Base-by-base conservation (phyloP, 35 echinoderm and acorn worm genomes). In the Holothuria glaberrima region DNA sequence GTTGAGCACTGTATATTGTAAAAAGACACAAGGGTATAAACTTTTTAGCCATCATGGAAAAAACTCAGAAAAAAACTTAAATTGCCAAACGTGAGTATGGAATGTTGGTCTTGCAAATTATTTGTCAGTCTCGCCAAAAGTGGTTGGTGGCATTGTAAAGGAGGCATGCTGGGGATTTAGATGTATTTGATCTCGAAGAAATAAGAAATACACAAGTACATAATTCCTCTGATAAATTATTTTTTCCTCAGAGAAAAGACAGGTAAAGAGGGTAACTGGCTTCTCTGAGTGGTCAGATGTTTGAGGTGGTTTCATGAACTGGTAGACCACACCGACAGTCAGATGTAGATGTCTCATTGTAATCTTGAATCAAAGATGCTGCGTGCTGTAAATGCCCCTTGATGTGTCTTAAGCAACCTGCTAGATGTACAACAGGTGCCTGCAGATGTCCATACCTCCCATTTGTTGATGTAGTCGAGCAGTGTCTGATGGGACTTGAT, bases 281-380 rank as follows among this genome's bases (percentile, higher is more conserved):
- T 84, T 84, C 80, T 84, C 80, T 84, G 80, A 58, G 27, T 84
- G 80, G 80, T 84, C 80, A 84, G 80, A 84, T 84, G 80, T 61
- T 29, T 61, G 50, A 54, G 16, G 50, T 54, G 80, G 80, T 59
- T 46, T n/a, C 22, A 69, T 69, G 74, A 54, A 48, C 44, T 78
- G 74, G 74, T 78, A 54, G 50, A 54, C 74, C 25, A 27, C 66
- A 78, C 74, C 38, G 74, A 78, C 36, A 48, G 80, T 84, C 80
- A 61, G 80, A 84, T 33, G 80, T 63, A 84, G 80, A 84, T 33
- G 80, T 84, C 80, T 78, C 74, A 78, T 78, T 78, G 50, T 29
- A 33, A 69, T 84, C 46, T 63, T 61, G 58, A 41, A 21, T 34
- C 27, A 25, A 58, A 18, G 59, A 48, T 48, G 52, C 80, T 84